Base-by-base conservation (phyloP, 2,797 vertebrate species). In the Coracias cyanogaster region DNA sequence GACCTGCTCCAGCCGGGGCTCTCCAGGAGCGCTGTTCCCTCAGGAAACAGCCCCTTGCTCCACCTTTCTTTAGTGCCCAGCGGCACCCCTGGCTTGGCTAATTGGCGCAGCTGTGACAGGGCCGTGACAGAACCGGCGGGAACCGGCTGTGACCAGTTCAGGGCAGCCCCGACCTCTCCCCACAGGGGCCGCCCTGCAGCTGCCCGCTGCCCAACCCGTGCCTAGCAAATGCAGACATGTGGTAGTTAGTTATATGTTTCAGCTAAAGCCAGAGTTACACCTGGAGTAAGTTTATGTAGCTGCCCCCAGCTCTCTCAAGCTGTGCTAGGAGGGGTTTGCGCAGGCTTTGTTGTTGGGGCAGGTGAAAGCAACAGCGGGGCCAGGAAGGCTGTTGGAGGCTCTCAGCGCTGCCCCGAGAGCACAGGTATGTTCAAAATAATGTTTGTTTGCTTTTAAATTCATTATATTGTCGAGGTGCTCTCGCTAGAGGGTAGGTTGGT, bases 1-100 rank as follows among this genome's bases (percentile, higher is more conserved):
- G n/a, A 4, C 15, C 31, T 33, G 20, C 45, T 31, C 28, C 11
- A 26, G 3, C 2, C 2, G 0, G 0, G 33, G 12, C 24, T 46
- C 26, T 24, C 13, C 8, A 13, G 8, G 31, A 7, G 22, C 20
- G 12, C 19, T 25, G 4, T 3, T 58, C 19, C 52, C 8, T 12
- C 35, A 46, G n/a, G 12, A 41, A 41, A 31, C 15, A 7, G 2
- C 8, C 4, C 0, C 6, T 13, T 3, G 3, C 28, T 22, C 31
- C 13, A 46, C 45, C 17, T 46, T 46, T 46, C 45, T 19, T 46
- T 15, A 46, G 8, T 17, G 18, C 19, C 18, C 11, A 39, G 35
- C 58, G 24, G 9, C 4, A 12, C 20, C 24, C 1, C 15, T 51
- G 35, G 7, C 41, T 72, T 33, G 31, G 26, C 17, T 58, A 24